These are phyloP conservation scores for Eupeodes corollae DNA, from an alignment of 1,140 invertebrate species.

Conservation along the genomic window DNA sequence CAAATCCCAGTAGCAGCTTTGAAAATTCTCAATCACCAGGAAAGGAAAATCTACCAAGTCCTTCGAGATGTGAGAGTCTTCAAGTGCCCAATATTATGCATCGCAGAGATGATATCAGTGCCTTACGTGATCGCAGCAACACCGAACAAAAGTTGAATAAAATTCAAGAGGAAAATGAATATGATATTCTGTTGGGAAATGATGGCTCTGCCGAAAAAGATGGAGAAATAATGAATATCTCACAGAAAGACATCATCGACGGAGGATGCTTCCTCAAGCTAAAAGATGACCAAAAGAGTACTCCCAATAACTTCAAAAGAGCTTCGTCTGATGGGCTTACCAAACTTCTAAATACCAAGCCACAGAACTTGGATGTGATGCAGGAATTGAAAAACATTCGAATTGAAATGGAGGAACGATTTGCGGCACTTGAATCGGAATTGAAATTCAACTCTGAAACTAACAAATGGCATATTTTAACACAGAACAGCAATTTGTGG, in stretches of 20 bases:
- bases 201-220: no score
- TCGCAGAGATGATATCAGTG: conserved; percentile 3
- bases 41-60: no score
- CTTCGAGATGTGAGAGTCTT: no score
- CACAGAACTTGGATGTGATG: background rate
- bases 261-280: conserved; percentile 10
- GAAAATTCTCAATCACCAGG: no score
- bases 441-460: conserved; percentile 15
- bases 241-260: background rate
- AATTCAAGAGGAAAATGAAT: conserved; percentile 24
- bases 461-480: conserved; percentile 16
- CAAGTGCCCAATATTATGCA: no score
- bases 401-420: conserved; percentile 17
- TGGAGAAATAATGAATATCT: background rate
- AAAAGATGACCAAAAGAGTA: conserved; percentile 22
- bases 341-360: background rate
- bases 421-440: conserved; percentile 17
- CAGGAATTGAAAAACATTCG: conserved; percentile 7
- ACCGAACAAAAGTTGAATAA: conserved; percentile 20
- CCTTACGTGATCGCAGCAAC: conserved; percentile 25
- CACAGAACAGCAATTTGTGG: conserved; percentile 14
- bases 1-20: no score
- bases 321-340: conserved; percentile 10
- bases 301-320: conserved; percentile 16
- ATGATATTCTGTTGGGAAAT: background rate